A percentile compares a stretch with the other conserved stretches of the same genome.
phyloP scores from a whole-genome alignment of 2,888 invertebrate species.

The Spisula solida region DNA sequence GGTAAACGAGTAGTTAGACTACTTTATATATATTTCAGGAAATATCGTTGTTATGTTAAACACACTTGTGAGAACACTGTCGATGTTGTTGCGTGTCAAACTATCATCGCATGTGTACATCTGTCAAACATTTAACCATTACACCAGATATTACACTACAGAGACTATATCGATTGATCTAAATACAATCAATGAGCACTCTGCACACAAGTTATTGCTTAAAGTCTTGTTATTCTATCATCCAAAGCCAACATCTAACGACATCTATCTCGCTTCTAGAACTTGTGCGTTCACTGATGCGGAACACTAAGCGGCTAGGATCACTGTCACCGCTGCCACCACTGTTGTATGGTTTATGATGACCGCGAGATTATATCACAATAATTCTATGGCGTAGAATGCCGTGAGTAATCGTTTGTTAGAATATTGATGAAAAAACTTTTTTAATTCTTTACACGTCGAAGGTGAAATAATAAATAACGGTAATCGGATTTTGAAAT shows the following conservation, averaged over 20 bases:
- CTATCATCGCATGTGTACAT: not conserved
- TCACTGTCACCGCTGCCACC: too few relatives aligned
- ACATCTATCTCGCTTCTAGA: not conserved
- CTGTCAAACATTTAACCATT: not conserved
- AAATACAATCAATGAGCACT: not conserved
- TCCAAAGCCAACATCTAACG: not conserved
- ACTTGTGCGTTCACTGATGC: not conserved
- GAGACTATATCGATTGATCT: not conserved
- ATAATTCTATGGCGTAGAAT: too few relatives aligned
- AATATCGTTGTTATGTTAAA: not conserved
- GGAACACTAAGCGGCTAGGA: not conserved
- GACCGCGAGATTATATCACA: too few relatives aligned
- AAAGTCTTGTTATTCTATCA: not conserved
- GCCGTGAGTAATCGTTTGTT: too few relatives aligned
- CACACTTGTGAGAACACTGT: not conserved
- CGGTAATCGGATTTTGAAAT: too few relatives aligned
- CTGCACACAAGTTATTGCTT: not conserved
- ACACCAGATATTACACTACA: slow-evolving; percentile 8
- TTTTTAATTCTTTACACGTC: too few relatives aligned
- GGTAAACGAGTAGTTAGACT: too few relatives aligned
- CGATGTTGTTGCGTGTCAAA: not conserved
- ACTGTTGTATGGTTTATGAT: too few relatives aligned
- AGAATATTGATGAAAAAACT: too few relatives aligned
- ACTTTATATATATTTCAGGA: too few relatives aligned
- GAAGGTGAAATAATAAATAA: too few relatives aligned